Percentiles rank a stretch among this genome's conserved stretches.
Evolutionary conservation across 1,140 invertebrate genomes (phyloP).

Genomic region (Drosophila leontia): DNA sequence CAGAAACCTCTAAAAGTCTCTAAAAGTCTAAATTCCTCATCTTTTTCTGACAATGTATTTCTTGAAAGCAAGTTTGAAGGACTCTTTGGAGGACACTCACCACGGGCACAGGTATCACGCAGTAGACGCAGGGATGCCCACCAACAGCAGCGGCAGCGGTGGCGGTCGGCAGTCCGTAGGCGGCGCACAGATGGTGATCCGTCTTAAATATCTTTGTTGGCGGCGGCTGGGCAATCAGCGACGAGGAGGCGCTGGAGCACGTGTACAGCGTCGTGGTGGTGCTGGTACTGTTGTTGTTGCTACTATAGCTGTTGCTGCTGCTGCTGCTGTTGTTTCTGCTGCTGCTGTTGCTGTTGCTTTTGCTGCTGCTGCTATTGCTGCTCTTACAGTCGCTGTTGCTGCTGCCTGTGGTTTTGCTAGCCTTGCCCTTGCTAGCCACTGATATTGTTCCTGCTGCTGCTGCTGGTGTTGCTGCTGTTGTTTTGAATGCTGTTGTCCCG

Average conservation of each 20-base stretch:
- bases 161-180: conserved; percentile 80
- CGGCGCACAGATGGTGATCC: conserved; percentile 79
- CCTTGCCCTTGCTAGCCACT: conserved; percentile 24
- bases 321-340: conserved; percentile 13
- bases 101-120: conserved; percentile 82
- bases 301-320: conserved; percentile 41
- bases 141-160: conserved; percentile 74
- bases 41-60: conserved; percentile 1
- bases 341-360: conserved; percentile 2
- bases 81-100: conserved; percentile 61
- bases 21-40: too few relatives aligned
- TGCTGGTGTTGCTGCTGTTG: conserved; percentile 22
- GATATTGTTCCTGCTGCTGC: conserved; percentile 26
- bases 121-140: conserved; percentile 83
- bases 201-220: conserved; percentile 84
- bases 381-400: conserved; percentile 21
- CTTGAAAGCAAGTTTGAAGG: conserved; percentile 1
- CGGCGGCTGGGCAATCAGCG: conserved; percentile 79
- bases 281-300: conserved; percentile 41
- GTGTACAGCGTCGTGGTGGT: conserved; percentile 71
- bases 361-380: conserved; percentile 14
- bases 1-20: too few relatives aligned
- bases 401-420: conserved; percentile 22
- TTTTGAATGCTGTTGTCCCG: conserved; percentile 17
- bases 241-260: conserved; percentile 77